Conservation (phyloP, 2,797 vertebrate species). For the Sphenopsis melanotis region DNA sequence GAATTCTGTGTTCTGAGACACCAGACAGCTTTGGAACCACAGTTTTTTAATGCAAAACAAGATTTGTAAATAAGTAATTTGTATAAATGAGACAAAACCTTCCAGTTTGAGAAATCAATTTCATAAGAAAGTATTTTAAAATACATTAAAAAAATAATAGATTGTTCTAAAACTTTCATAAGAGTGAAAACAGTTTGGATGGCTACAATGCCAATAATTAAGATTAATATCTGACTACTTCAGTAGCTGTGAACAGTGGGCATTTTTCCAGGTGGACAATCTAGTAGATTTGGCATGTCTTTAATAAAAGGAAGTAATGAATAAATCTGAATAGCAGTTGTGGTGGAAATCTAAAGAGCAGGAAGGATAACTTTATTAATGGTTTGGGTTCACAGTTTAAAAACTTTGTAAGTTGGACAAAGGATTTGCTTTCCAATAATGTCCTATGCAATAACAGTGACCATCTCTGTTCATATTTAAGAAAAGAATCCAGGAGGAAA, state of each 20-base stretch:
- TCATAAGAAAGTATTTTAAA: neutral
- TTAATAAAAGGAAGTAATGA: constrained; percentile 35
- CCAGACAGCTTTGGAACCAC: neutral
- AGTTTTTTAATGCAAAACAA: neutral
- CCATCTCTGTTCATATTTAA: neutral
- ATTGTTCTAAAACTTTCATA: neutral
- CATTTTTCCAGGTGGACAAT: constrained; percentile 40
- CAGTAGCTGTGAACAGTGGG: constrained; percentile 14
- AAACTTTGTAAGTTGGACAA: neutral
- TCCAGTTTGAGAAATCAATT: neutral
- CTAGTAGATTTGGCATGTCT: constrained; percentile 22
- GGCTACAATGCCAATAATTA: neutral
- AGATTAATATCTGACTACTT: constrained; percentile 8
- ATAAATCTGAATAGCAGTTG: constrained; percentile 49
- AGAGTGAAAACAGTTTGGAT: neutral
- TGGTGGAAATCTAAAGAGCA: constrained; percentile 31
- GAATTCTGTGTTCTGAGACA: neutral
- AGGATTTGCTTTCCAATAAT: neutral
- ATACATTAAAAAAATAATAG: neutral
- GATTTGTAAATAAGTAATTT: neutral
- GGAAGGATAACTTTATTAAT: constrained; percentile 52
- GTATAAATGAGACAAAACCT: neutral
- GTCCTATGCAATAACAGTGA: neutral
- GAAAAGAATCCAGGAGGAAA: neutral
- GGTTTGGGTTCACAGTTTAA: neutral